phyloP scores from a whole-genome alignment of 35 echinoderm and acorn worm genomes.

The Acanthaster planci region DNA sequence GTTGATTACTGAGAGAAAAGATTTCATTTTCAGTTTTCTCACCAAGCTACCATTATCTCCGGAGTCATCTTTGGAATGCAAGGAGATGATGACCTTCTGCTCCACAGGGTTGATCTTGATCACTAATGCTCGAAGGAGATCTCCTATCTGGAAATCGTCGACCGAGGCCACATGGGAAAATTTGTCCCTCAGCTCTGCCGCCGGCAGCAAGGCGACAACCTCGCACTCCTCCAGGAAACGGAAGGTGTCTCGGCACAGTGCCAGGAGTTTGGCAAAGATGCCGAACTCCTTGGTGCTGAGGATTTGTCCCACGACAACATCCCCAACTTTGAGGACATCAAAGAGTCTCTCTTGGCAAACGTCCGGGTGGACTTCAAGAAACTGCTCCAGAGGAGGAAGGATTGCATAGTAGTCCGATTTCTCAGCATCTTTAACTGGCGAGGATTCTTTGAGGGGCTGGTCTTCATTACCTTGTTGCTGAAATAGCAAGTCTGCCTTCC shows the following conservation, averaged over 20 bases:
- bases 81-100: slow-evolving; percentile 81
- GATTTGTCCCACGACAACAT: slow-evolving; percentile 65
- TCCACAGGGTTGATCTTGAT: slow-evolving; percentile 70
- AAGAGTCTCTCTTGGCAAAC: slow-evolving; percentile 55
- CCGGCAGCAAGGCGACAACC: slow-evolving; percentile 70
- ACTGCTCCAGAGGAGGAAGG: slow-evolving; percentile 70
- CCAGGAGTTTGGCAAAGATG: slow-evolving; percentile 72
- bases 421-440: slow-evolving; percentile 52
- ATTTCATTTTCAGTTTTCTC: slow-evolving; percentile 26
- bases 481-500: slow-evolving; percentile 72
- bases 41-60: slow-evolving; percentile 59
- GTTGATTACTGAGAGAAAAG: too few relatives aligned
- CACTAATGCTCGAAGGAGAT: slow-evolving; percentile 69
- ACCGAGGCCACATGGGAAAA: slow-evolving; percentile 69
- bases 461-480: not conserved
- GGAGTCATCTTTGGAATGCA: slow-evolving; percentile 49
- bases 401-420: slow-evolving; percentile 77
- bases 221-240: slow-evolving; percentile 63
- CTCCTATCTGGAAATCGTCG: slow-evolving; percentile 58
- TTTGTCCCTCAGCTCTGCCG: slow-evolving; percentile 71
- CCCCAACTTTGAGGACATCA: slow-evolving; percentile 50
- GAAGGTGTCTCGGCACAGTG: slow-evolving; percentile 49
- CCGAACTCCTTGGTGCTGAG: slow-evolving; percentile 80
- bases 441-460: not conserved
- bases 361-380: slow-evolving; percentile 57